These are phyloP conservation scores for Iguana delicatissima DNA, from an alignment of 2,797 vertebrate species.

Conservation along the genomic window DNA sequence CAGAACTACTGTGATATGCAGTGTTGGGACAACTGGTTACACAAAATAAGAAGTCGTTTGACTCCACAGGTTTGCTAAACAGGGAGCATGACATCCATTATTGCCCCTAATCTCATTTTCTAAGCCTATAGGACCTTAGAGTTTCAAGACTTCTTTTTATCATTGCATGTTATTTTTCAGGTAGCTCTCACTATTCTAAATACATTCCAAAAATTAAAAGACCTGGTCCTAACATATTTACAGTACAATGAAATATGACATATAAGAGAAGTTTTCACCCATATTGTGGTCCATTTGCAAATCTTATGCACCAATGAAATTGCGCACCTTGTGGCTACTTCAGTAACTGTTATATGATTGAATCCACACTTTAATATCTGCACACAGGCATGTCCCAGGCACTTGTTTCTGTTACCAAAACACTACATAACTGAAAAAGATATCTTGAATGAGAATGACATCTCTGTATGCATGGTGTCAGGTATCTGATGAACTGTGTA, in stretches of 20 bases:
- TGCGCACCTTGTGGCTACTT: not conserved
- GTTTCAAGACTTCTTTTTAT: too few relatives aligned
- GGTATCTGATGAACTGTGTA: not conserved
- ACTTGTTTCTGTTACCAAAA: not conserved
- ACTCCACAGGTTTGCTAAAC: not conserved
- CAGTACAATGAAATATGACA: not conserved
- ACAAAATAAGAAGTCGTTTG: slow-evolving; percentile 36
- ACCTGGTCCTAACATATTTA: not conserved
- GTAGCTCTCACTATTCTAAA: not conserved
- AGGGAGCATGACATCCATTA: not conserved
- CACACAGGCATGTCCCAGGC: not conserved
- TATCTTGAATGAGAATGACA: not conserved
- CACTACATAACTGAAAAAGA: not conserved
- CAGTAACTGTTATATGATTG: not conserved
- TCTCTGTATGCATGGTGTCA: not conserved
- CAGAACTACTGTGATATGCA: not conserved
- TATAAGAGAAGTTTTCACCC: not conserved
- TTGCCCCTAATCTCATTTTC: not conserved
- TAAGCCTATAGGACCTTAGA: not conserved
- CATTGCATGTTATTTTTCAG: not conserved
- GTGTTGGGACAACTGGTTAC: slow-evolving; percentile 27
- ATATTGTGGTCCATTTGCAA: not conserved
- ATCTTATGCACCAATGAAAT: not conserved
- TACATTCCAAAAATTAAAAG: not conserved
- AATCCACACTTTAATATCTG: not conserved